Conservation (phyloP, 2,113 vertebrate genomes). For the Ammodytes dubius region DNA sequence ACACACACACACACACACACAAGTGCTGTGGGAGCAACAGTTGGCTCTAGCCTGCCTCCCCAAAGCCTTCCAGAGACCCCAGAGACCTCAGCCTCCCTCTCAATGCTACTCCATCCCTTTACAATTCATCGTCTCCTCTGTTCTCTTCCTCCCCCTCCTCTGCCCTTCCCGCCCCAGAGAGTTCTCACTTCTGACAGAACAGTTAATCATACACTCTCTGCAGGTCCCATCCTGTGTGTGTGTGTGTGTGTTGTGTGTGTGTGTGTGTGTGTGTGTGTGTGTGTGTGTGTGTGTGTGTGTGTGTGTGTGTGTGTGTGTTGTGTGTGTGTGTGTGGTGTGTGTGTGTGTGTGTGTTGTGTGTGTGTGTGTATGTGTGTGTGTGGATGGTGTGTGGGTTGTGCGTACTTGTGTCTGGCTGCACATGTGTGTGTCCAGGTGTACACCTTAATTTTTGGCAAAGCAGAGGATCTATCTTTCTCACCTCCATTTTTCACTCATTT, state of each 20-base stretch:
- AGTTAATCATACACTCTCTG: slow-evolving; percentile 79
- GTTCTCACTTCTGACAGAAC: slow-evolving; percentile 76
- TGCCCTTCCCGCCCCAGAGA: slow-evolving; percentile 71
- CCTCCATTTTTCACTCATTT: slow-evolving; percentile 31
- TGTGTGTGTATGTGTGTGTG: not conserved
- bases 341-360: not conserved
- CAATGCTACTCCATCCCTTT: slow-evolving; percentile 69
- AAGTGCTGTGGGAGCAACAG: slow-evolving; percentile 65
- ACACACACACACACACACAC: slow-evolving; percentile 17
- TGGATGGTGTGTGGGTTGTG: not conserved
- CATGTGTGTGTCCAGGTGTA: slow-evolving; percentile 57
- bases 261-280: not conserved
- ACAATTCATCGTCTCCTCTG: slow-evolving; percentile 61
- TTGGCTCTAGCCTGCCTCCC: slow-evolving; percentile 42
- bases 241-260: slow-evolving; percentile 4
- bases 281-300: not conserved
- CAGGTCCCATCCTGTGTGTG: slow-evolving; percentile 63
- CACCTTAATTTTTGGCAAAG: slow-evolving; percentile 66
- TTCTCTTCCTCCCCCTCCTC: slow-evolving; percentile 61
- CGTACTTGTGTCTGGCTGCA: not conserved
- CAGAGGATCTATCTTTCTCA: slow-evolving; percentile 48
- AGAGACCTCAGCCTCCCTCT: slow-evolving; percentile 62
- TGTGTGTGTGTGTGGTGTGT: not conserved
- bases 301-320: slow-evolving; percentile 11
- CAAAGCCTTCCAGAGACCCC: slow-evolving; percentile 58